Evolutionary conservation across 2,797 vertebrate species (phyloP).

Genomic region (Phalanger gymnotis): DNA sequence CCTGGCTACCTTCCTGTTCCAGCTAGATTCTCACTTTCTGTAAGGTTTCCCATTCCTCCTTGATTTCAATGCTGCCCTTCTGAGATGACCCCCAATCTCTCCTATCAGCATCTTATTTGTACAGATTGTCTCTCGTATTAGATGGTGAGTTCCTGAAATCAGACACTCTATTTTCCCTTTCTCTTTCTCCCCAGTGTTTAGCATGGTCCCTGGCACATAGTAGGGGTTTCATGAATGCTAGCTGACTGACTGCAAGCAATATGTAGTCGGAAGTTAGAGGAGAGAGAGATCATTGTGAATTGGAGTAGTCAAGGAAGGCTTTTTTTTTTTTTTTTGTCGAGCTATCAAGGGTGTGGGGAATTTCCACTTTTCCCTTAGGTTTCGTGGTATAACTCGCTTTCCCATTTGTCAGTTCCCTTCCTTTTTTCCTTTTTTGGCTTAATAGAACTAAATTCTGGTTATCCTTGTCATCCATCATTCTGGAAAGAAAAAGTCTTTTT

Average conservation of each 20-base stretch:
- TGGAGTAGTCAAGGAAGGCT: neutral
- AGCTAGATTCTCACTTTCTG: neutral
- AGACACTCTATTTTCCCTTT: neutral
- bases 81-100: neutral
- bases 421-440: neutral
- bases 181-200: neutral
- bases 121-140: neutral
- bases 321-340: neutral
- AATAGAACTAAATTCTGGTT: neutral
- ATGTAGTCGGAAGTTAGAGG: neutral
- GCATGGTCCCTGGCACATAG: neutral
- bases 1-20: too few relatives aligned
- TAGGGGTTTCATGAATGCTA: neutral
- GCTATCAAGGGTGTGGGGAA: neutral
- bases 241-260: neutral
- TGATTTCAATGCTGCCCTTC: neutral
- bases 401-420: neutral
- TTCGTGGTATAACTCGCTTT: neutral
- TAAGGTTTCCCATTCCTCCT: neutral
- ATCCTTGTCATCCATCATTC: neutral
- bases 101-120: neutral
- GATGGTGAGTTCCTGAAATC: neutral
- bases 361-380: neutral
- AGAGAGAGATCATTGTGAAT: neutral
- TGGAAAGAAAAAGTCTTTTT: neutral